phyloP scores from a whole-genome alignment of 2,113 vertebrate species.

The Microcebus ravelobensis region DNA sequence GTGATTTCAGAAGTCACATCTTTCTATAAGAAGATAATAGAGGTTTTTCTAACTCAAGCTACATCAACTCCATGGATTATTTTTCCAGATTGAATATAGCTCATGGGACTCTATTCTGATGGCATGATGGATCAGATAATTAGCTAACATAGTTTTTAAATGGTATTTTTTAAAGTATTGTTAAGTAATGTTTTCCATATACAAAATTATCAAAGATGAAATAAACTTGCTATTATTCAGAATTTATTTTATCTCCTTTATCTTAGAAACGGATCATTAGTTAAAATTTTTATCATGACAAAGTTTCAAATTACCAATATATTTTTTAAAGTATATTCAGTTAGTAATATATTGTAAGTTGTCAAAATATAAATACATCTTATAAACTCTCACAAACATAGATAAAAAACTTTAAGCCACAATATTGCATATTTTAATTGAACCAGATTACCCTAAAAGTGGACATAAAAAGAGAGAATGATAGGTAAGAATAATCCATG shows the following conservation, averaged over 20 bases:
- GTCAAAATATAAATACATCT: neutral
- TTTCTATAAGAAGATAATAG: neutral
- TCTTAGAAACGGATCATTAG: neutral
- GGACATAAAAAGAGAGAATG: neutral
- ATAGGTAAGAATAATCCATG: neutral
- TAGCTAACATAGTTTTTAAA: neutral
- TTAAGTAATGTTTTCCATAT: neutral
- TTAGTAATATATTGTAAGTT: neutral
- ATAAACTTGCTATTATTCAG: neutral
- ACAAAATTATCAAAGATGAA: conserved; percentile 27
- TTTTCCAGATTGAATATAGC: no score
- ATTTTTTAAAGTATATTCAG: neutral
- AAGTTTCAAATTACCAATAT: neutral
- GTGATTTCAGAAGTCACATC: neutral
- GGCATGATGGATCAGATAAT: no score
- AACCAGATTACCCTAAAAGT: neutral
- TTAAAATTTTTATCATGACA: neutral
- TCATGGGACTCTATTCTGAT: no score
- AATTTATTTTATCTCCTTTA: neutral
- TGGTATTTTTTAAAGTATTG: neutral
- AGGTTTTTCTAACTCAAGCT: no score
- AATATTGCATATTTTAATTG: neutral
- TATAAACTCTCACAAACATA: neutral
- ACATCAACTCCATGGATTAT: no score
- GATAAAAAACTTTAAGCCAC: neutral